Conservation (phyloP, 2,113 vertebrate genomes). For the Dicrurus megarhynchus region DNA sequence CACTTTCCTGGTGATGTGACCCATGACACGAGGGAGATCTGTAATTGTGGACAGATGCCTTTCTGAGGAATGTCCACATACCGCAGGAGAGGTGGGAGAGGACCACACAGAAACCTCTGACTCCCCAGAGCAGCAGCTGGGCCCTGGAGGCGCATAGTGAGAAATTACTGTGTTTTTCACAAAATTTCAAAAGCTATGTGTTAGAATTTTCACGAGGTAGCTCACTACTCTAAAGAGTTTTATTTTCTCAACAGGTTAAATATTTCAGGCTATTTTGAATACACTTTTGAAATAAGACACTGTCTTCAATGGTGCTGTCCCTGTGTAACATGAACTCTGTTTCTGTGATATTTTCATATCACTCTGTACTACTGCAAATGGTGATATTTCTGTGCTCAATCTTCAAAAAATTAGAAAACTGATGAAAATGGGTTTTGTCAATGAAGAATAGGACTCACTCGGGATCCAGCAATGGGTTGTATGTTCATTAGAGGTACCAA, state of each 20-base stretch:
- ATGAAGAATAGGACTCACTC: background rate
- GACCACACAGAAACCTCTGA: slow-evolving; percentile 38
- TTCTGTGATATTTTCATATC: background rate
- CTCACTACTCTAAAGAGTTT: background rate
- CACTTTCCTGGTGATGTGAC: slow-evolving; percentile 28
- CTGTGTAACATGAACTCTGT: background rate
- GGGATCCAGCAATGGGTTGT: background rate
- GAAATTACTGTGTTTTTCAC: no score
- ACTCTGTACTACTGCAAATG: background rate
- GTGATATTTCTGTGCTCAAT: background rate
- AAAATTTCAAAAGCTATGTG: background rate
- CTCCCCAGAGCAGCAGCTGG: background rate
- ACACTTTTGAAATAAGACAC: background rate
- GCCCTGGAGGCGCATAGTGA: background rate
- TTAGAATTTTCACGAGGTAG: background rate
- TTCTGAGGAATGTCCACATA: slow-evolving; percentile 25
- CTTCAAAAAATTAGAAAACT: background rate
- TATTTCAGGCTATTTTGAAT: background rate
- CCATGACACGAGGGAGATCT: slow-evolving; percentile 19
- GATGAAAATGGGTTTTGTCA: background rate
- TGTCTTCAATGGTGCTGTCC: background rate
- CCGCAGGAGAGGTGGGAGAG: background rate
- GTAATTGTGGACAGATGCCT: slow-evolving; percentile 2
- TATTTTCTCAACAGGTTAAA: background rate
- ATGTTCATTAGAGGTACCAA: background rate